Percentiles rank a stretch among this genome's conserved stretches.
Conservation (phyloP, 2,113 vertebrate species). For the Etia nguti region DNA sequence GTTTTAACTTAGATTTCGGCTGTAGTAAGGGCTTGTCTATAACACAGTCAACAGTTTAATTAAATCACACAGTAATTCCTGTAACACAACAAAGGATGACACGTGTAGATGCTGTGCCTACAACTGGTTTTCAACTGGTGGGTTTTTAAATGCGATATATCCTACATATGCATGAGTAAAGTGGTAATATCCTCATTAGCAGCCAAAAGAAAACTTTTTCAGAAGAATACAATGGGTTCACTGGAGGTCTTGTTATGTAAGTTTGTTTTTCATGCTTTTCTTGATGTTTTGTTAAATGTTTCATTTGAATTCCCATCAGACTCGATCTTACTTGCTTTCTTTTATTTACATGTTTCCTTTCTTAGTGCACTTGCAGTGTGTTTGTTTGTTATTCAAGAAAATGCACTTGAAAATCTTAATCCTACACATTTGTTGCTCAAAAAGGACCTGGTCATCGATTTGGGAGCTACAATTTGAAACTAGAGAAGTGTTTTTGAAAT, state of each 20-base stretch:
- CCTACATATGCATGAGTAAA: fast-evolving
- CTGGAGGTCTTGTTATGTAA: neutral
- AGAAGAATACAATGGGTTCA: neutral
- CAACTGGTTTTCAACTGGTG: neutral
- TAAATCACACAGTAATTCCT: fast-evolving
- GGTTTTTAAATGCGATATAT: neutral
- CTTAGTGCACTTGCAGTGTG: neutral
- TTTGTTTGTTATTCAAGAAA: neutral
- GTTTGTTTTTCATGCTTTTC: neutral
- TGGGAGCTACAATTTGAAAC: neutral
- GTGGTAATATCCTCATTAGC: neutral
- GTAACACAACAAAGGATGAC: neutral
- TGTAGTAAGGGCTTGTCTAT: neutral
- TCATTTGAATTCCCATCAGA: neutral
- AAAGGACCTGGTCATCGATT: neutral
- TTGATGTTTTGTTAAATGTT: neutral
- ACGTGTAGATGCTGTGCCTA: neutral
- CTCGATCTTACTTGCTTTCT: neutral
- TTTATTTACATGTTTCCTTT: neutral
- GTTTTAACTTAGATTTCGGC: neutral
- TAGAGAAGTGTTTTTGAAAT: neutral
- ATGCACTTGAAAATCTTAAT: neutral
- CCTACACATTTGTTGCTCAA: neutral
- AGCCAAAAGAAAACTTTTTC: neutral
- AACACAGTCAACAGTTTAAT: neutral